Conservation (phyloP, 1,140 invertebrate genomes). For the Lysiphlebus fabarum region DNA sequence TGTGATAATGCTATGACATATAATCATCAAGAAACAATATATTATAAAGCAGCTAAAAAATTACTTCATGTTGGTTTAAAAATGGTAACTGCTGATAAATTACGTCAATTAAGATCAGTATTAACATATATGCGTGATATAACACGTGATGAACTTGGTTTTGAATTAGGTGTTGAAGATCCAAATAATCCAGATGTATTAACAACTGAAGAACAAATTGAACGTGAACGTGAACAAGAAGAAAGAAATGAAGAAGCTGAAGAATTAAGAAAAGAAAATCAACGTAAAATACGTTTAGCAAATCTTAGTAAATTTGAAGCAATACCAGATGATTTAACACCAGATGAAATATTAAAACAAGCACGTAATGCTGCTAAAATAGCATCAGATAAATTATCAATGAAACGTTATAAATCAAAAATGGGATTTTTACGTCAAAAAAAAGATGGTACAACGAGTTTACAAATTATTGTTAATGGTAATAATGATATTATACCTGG, state of each 20-base stretch:
- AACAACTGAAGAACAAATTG: conserved; percentile 54
- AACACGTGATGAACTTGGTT: conserved; percentile 77
- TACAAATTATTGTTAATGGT: conserved; percentile 83
- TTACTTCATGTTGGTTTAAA: conserved; percentile 79
- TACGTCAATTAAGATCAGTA: conserved; percentile 70
- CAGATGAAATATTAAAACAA: conserved; percentile 77
- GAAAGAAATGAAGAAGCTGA: conserved; percentile 57
- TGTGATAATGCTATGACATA: conserved; percentile 97
- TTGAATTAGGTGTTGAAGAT: conserved; percentile 67
- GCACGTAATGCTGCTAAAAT: conserved; percentile 64
- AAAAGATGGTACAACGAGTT: conserved; percentile 80
- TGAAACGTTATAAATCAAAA: conserved; percentile 61
- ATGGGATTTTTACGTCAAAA: conserved; percentile 79
- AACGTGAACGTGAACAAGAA: conserved; percentile 58
- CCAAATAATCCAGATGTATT: conserved; percentile 46
- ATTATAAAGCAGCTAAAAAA: conserved; percentile 91
- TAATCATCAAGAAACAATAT: conserved; percentile 92
- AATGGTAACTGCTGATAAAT: conserved; percentile 79
- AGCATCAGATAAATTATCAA: conserved; percentile 64
- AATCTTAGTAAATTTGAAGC: conserved; percentile 70
- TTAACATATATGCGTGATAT: conserved; percentile 84
- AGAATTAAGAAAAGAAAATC: conserved; percentile 54
- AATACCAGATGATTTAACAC: conserved; percentile 73
- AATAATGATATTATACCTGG: conserved; percentile 64
- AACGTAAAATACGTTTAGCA: conserved; percentile 53